Conservation (phyloP, 2,113 vertebrate genomes). For the Trachemys scripta region DNA sequence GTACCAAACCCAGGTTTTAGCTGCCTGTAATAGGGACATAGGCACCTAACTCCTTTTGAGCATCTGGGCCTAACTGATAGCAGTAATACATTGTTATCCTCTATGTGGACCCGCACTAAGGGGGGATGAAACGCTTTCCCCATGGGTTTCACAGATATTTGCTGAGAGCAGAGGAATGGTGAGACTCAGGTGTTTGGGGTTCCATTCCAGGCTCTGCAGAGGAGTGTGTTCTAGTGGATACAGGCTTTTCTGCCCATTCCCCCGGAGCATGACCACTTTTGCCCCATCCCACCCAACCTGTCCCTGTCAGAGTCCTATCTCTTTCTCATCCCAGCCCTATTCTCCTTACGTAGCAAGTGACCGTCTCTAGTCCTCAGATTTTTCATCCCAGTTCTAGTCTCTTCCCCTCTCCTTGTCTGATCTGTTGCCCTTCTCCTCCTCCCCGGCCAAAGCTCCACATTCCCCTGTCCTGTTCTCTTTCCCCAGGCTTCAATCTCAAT, state of each 20-base stretch:
- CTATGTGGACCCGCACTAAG: neutral
- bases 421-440: neutral
- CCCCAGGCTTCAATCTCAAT: neutral
- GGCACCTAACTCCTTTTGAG: too few relatives aligned
- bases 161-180: neutral
- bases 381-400: neutral
- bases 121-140: neutral
- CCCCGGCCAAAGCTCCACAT: neutral
- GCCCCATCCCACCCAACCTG: neutral
- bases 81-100: neutral
- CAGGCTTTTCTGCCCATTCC: neutral
- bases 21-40: neutral
- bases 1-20: neutral
- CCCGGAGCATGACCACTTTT: neutral
- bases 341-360: neutral
- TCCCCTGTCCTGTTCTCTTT: neutral
- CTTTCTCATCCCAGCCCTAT: neutral
- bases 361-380: neutral
- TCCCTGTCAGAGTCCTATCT: neutral
- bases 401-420: neutral
- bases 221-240: neutral
- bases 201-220: neutral
- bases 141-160: neutral
- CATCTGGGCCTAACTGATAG: neutral
- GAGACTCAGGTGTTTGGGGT: neutral